Evolutionary conservation across 2,113 vertebrate genomes (phyloP).

Genomic region (Cyprinodon variegatus): DNA sequence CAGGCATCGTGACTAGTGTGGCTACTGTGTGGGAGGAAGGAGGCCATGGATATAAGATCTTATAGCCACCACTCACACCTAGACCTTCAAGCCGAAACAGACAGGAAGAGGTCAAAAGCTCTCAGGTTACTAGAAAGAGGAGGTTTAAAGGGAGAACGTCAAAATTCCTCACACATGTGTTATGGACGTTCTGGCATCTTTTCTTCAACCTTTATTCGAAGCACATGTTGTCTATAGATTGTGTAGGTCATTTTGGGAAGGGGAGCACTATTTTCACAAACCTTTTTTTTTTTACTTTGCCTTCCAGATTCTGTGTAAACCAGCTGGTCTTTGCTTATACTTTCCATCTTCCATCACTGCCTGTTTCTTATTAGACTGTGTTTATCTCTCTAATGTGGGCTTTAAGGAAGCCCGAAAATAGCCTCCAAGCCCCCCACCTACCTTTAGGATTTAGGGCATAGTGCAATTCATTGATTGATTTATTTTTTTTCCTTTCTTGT

Average conservation of each 20-base stretch:
- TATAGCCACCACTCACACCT: constrained; percentile 51
- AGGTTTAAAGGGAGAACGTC: background rate
- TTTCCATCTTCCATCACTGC: constrained; percentile 19
- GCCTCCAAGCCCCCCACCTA: constrained; percentile 1
- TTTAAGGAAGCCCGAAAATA: constrained; percentile 49
- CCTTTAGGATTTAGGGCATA: constrained; percentile 67
- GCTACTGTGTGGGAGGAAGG: constrained; percentile 59
- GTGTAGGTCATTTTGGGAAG: constrained; percentile 8
- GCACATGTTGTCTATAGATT: background rate
- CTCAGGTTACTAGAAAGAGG: background rate
- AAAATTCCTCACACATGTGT: background rate
- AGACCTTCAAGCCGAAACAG: constrained; percentile 22
- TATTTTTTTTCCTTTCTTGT: background rate
- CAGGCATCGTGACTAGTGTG: constrained; percentile 67
- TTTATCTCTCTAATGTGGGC: constrained; percentile 50
- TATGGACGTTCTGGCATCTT: background rate
- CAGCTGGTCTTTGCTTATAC: constrained; percentile 47
- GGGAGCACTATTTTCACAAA: constrained; percentile 37
- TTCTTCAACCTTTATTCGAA: background rate
- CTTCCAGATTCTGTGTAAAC: constrained; percentile 58
- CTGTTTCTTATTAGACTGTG: constrained; percentile 47
- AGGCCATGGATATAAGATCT: constrained; percentile 56
- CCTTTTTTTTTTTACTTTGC: constrained; percentile 54
- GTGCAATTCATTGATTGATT: constrained; percentile 64
- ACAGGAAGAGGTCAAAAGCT: constrained; percentile 22